Evolutionary conservation across 1,140 invertebrate species (phyloP).

Genomic region (Drosophila gunungcola): DNA sequence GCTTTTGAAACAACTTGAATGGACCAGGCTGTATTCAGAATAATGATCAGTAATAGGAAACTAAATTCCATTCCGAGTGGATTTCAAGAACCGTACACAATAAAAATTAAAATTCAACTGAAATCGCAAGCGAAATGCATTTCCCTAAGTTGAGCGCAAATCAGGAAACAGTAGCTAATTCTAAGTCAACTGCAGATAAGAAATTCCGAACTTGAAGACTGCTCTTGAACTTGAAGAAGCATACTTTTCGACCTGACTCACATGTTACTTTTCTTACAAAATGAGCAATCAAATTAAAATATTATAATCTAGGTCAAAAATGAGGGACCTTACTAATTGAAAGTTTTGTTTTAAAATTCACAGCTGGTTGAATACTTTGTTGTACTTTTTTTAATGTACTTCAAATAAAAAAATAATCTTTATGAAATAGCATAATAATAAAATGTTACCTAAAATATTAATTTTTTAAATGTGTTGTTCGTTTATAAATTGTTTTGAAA

Average conservation of each 20-base stretch:
- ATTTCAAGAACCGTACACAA: neutral
- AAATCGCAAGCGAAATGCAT: slow-evolving; percentile 38
- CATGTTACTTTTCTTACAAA: neutral
- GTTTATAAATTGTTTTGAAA: too few species aligned
- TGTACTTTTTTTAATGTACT: too few species aligned
- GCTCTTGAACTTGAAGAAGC: slow-evolving; percentile 20
- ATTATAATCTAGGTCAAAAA: too few species aligned
- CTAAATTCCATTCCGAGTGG: slow-evolving; percentile 8
- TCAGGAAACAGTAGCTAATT: slow-evolving; percentile 29
- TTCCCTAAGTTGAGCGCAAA: slow-evolving; percentile 9
- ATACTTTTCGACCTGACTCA: neutral
- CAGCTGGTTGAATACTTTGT: too few species aligned
- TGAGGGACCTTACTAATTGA: too few species aligned
- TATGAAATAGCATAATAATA: too few species aligned
- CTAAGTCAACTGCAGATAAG: slow-evolving; percentile 28
- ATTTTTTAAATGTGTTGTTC: too few species aligned
- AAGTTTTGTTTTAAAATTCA: too few species aligned
- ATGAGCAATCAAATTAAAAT: too few species aligned
- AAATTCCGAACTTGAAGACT: slow-evolving; percentile 24
- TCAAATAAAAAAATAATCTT: too few species aligned
- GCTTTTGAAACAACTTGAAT: slow-evolving; percentile 19
- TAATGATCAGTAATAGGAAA: slow-evolving; percentile 1
- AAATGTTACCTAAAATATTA: too few species aligned
- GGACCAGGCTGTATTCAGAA: slow-evolving; percentile 6
- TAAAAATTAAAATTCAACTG: slow-evolving; percentile 27